Conservation (phyloP, 2,888 invertebrate species). For the Taenaris catops region DNA sequence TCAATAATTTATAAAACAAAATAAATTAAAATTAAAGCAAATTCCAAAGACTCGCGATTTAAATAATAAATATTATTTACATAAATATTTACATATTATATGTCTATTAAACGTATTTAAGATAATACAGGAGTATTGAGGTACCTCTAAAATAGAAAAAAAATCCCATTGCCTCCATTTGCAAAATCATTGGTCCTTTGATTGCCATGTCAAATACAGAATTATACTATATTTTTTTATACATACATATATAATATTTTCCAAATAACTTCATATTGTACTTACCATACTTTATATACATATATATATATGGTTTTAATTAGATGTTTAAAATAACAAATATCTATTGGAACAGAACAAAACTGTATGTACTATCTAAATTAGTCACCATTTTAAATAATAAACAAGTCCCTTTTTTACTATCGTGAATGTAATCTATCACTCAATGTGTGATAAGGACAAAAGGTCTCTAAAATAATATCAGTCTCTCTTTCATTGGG, state of each 20-base stretch:
- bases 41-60: slow-evolving; percentile 57
- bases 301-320: slow-evolving; percentile 15
- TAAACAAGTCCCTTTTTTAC: slow-evolving; percentile 11
- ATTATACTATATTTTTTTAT: slow-evolving; percentile 11
- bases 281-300: slow-evolving; percentile 20
- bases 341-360: not conserved
- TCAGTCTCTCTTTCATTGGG: slow-evolving; percentile 7
- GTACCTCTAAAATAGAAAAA: slow-evolving; percentile 42
- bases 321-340: slow-evolving; percentile 11
- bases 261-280: slow-evolving; percentile 24
- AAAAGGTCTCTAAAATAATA: no score
- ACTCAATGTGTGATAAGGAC: not conserved
- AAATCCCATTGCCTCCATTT: slow-evolving; percentile 15
- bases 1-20: slow-evolving; percentile 14
- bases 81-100: slow-evolving; percentile 26
- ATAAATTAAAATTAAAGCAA: slow-evolving; percentile 53
- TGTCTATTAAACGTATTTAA: slow-evolving; percentile 33
- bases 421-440: slow-evolving; percentile 3
- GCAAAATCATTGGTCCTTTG: slow-evolving; percentile 26
- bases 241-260: slow-evolving; percentile 23
- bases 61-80: slow-evolving; percentile 31
- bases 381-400: no score
- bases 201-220: slow-evolving; percentile 26
- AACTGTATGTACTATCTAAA: no score
- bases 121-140: slow-evolving; percentile 42